Percentiles rank a stretch among this genome's conserved stretches.
These are phyloP conservation scores for Antheraea yamamai DNA, from an alignment of 2,888 invertebrate species.

Conservation along the genomic window DNA sequence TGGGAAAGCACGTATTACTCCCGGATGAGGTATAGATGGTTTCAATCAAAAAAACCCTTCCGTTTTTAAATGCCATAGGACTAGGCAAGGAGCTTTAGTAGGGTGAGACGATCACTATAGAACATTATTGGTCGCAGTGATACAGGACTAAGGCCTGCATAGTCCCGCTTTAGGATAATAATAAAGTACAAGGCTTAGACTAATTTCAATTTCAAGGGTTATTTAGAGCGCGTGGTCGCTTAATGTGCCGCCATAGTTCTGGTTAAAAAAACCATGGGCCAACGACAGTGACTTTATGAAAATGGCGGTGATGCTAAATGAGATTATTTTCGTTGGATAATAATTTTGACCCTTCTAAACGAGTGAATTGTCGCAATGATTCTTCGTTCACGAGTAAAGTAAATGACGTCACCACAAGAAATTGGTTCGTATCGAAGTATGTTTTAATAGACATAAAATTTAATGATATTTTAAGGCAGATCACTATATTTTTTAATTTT, in stretches of 20 bases:
- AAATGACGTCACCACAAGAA: background rate
- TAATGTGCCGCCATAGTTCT: background rate
- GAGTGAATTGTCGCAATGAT: background rate
- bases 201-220: background rate
- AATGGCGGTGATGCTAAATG: background rate
- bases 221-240: background rate
- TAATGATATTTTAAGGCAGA: background rate
- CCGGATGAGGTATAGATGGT: too few species aligned
- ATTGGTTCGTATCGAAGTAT: background rate
- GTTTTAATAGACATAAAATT: background rate
- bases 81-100: too few species aligned
- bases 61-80: too few species aligned
- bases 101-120: too few species aligned
- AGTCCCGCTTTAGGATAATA: too few species aligned
- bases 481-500: background rate
- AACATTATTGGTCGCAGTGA: too few species aligned
- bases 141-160: too few species aligned
- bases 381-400: background rate
- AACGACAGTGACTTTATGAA: background rate
- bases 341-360: background rate
- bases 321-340: background rate
- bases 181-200: too few species aligned
- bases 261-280: background rate
- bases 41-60: too few species aligned
- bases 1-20: too few species aligned